Conservation (phyloP, 2,113 vertebrate species). For the Nesogale talazaci region DNA sequence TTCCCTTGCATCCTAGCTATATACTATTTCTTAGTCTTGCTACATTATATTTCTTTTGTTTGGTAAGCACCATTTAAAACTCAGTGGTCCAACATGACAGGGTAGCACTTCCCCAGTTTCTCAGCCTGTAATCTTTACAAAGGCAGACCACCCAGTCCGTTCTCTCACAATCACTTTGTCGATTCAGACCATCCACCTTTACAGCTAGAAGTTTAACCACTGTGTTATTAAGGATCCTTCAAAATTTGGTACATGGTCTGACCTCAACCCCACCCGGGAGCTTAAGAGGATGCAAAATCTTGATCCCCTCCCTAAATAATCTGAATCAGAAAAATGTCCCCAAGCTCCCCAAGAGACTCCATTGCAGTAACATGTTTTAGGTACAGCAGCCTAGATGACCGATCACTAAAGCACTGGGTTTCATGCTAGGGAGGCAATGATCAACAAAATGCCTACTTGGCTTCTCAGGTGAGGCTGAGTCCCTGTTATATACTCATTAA, state of each 20-base stretch:
- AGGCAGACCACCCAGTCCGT: background rate
- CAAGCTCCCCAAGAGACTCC: background rate
- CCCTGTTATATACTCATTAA: background rate
- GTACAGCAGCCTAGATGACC: background rate
- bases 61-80: too few relatives aligned
- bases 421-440: background rate
- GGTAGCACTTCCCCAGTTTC: background rate
- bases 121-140: background rate
- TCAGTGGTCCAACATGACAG: background rate
- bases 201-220: background rate
- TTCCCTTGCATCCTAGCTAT: too few relatives aligned
- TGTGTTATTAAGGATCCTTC: background rate
- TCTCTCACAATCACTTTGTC: background rate
- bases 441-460: background rate
- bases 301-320: background rate
- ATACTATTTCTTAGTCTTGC: too few relatives aligned
- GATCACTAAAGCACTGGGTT: background rate
- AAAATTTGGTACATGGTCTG: background rate
- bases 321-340: background rate
- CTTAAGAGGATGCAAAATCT: background rate
- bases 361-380: background rate
- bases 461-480: background rate
- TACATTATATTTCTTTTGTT: too few relatives aligned
- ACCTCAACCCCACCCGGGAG: background rate
- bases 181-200: background rate